These are phyloP conservation scores for Cyclophora albipunctata DNA, from an alignment of 2,888 invertebrate species.

Conservation along the genomic window DNA sequence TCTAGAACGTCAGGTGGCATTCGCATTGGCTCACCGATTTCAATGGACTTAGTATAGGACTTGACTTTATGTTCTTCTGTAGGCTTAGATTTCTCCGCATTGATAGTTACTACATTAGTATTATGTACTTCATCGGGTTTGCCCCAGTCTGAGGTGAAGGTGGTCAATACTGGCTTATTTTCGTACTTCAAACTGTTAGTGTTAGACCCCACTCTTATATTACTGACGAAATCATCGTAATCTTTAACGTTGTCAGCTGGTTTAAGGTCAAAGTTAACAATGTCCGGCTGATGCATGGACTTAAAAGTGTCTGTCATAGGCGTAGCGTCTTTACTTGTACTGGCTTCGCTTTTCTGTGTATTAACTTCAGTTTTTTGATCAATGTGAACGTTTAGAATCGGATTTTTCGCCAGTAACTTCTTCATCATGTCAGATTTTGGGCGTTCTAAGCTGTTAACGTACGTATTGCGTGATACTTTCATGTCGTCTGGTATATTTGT, in stretches of 20 bases:
- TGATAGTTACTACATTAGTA: conserved; percentile 64
- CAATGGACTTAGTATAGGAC: conserved; percentile 68
- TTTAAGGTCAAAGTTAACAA: conserved; percentile 68
- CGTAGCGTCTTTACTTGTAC: conserved; percentile 43
- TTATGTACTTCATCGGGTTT: conserved; percentile 37
- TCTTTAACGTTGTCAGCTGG: conserved; percentile 45
- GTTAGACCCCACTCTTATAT: conserved; percentile 65
- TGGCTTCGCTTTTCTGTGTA: conserved; percentile 42
- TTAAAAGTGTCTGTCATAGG: conserved; percentile 59
- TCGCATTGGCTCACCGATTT: conserved; percentile 59
- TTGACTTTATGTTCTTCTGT: conserved; percentile 45
- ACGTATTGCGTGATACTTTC: conserved; percentile 77
- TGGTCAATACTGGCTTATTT: conserved; percentile 44
- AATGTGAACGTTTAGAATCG: conserved; percentile 63
- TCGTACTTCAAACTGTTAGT: conserved; percentile 58
- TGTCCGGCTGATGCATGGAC: conserved; percentile 68
- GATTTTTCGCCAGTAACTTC: conserved; percentile 71
- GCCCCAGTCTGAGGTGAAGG: conserved; percentile 48
- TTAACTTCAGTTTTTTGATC: conserved; percentile 34
- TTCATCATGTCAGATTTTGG: conserved; percentile 78
- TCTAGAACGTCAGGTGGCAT: conserved; percentile 66
- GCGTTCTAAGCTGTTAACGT: conserved; percentile 76
- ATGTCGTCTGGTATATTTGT: conserved; percentile 79
- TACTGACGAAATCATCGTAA: conserved; percentile 67
- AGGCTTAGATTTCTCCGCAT: conserved; percentile 51